Evolutionary conservation across 2,888 invertebrate genomes (phyloP), one percentile per base, ranked within the genome.

Genomic region (Hofmannophila pseudospretella): DNA sequence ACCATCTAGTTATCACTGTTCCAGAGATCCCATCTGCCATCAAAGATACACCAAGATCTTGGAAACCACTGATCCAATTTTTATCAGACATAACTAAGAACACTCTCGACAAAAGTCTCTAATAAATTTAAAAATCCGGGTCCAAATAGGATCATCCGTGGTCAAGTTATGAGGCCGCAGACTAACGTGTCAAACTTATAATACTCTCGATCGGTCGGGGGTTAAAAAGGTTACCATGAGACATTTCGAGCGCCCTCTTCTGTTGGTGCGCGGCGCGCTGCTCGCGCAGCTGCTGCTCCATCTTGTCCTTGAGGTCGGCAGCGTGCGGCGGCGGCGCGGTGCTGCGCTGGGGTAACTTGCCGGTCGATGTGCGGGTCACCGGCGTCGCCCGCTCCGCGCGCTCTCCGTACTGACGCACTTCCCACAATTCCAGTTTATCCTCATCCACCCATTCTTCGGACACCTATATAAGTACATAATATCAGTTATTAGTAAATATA

Each of bases 401-500:
- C 73, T 97, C 96, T 12, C 95, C 95, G 68, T 96, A 97, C 58
- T 94, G 93, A 58, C 96, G 96, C 42, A 98, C 97, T 81, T 98
- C 98, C 98, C 98, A 98, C 25, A 99, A 78, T 66, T 98, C 98
- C 29, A 99, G 79, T 67, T 96, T 95, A 50, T 97, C 97, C 76
- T 99, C 98, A 52, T 97, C 96, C 0, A 97, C 94, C 98, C 98
- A 98, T 61, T 95, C 95, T 76, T 98, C 98, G 0, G 93, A 91
- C 7, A 98, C 96, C 85, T 85, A 37, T 8, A 47, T 20, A 20
- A n/a, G n/a, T n/a, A n/a, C 20, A 20, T 5, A 19, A 3, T 7
- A 7, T 7, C 7, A 20, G 20, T 20, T 20, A 20, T 3, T 20
- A 20, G 5, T 5, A 3, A 3, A 7, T 20, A 20, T 5, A 19